phyloP scores from a whole-genome alignment of 2,113 vertebrate genomes.

The Proterorhinus semilunaris region DNA sequence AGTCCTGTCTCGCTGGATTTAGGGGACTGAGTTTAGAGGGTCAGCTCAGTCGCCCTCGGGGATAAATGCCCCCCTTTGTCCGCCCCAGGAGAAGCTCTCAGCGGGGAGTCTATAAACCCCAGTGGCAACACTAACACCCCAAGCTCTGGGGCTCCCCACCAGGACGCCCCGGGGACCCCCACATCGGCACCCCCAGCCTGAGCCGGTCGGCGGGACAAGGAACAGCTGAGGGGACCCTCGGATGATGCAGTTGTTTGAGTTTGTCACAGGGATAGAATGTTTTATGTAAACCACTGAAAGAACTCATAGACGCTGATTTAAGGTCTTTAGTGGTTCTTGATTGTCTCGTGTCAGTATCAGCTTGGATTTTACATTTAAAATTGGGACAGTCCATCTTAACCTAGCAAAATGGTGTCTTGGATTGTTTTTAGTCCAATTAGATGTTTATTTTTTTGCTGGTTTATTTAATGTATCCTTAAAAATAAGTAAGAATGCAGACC shows the following conservation, averaged over 20 bases:
- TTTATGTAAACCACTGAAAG: neutral
- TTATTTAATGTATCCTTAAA: too few species aligned
- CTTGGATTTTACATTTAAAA: too few species aligned
- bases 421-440: too few species aligned
- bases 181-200: slow-evolving; percentile 20
- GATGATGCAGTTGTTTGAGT: slow-evolving; percentile 18
- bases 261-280: slow-evolving; percentile 6
- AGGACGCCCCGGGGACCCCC: slow-evolving; percentile 67
- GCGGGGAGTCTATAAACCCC: slow-evolving; percentile 88
- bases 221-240: slow-evolving; percentile 49
- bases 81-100: slow-evolving; percentile 91
- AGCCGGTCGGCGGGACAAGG: slow-evolving; percentile 13
- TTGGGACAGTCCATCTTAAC: too few species aligned
- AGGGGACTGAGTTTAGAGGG: slow-evolving; percentile 93
- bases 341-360: too few species aligned
- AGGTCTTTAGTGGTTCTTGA: too few species aligned
- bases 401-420: too few species aligned
- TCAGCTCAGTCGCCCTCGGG: slow-evolving; percentile 87
- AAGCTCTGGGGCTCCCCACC: slow-evolving; percentile 59
- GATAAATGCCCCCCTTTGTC: slow-evolving; percentile 95
- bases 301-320: neutral
- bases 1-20: slow-evolving; percentile 85
- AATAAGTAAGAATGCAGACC: too few species aligned
- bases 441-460: too few species aligned
- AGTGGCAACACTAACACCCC: slow-evolving; percentile 78